Evolutionary conservation across 2,113 vertebrate species (phyloP).

Genomic region (Myotis yumanensis): DNA sequence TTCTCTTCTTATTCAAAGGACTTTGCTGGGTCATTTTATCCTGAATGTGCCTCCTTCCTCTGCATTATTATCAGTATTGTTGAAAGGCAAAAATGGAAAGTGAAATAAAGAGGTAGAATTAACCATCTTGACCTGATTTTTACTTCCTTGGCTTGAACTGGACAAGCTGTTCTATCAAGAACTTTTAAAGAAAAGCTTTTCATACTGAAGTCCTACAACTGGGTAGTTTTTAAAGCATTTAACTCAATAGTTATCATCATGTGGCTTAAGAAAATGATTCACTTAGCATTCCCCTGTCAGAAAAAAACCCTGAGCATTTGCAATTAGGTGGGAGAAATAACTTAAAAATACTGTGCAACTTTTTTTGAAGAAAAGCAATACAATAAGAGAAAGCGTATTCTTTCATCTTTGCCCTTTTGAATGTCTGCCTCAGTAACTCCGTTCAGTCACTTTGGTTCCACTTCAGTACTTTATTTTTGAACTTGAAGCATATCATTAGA

Average conservation of each 20-base stretch:
- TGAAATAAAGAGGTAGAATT: background rate
- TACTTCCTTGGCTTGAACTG: background rate
- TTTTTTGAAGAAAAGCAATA: slow-evolving; percentile 25
- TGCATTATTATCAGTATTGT: background rate
- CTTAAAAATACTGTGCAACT: background rate
- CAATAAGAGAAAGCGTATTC: background rate
- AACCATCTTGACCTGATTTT: slow-evolving; percentile 44
- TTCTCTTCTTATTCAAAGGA: background rate
- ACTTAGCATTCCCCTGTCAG: background rate
- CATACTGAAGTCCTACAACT: background rate
- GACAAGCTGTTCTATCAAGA: background rate
- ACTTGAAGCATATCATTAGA: slow-evolving; percentile 65
- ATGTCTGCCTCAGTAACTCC: slow-evolving; percentile 67
- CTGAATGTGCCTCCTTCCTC: background rate
- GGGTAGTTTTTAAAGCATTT: slow-evolving; percentile 12
- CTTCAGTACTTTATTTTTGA: slow-evolving; percentile 70
- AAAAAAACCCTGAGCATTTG: background rate
- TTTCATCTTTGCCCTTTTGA: slow-evolving; percentile 57
- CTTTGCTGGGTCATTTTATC: background rate
- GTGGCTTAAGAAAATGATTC: background rate
- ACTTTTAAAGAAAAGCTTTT: slow-evolving; percentile 17
- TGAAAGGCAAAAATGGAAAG: background rate
- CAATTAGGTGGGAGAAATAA: background rate
- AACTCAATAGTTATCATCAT: background rate
- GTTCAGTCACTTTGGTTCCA: slow-evolving; percentile 71